These are phyloP conservation scores for Microchrysa polita DNA, from an alignment of 2,888 invertebrate species.

Conservation along the genomic window DNA sequence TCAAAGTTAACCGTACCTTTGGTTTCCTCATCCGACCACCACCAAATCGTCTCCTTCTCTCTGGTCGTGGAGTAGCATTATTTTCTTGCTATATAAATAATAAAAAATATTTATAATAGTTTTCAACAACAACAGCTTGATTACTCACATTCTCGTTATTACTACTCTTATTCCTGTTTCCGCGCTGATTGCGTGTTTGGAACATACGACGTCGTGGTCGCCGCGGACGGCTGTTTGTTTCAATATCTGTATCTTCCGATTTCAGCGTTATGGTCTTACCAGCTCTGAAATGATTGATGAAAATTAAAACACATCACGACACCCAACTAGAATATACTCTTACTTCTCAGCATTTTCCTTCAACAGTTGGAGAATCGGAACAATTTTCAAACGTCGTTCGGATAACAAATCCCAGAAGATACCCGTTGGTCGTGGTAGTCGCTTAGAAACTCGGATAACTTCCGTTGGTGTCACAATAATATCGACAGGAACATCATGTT, in stretches of 20 bases:
- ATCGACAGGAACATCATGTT: conserved; percentile 86
- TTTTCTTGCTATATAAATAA: conserved; percentile 47
- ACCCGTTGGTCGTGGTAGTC: conserved; percentile 73
- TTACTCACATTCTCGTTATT: conserved; percentile 58
- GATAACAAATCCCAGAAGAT: conserved; percentile 83
- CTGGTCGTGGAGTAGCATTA: conserved; percentile 41
- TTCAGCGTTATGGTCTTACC: conserved; percentile 73
- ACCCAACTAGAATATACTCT: conserved; percentile 54
- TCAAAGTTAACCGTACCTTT: conserved; percentile 24
- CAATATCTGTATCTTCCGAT: conserved; percentile 76
- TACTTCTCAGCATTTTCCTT: conserved; percentile 75
- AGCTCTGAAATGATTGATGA: conserved; percentile 61
- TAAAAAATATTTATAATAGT: conserved; percentile 2
- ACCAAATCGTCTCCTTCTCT: conserved; percentile 31
- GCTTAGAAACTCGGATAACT: conserved; percentile 72
- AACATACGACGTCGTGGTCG: conserved; percentile 64
- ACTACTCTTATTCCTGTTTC: conserved; percentile 58
- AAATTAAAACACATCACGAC: conserved; percentile 15
- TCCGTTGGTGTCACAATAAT: conserved; percentile 86
- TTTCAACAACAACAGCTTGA: neutral
- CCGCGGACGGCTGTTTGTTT: conserved; percentile 66
- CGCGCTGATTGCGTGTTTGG: conserved; percentile 51
- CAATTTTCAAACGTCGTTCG: conserved; percentile 74
- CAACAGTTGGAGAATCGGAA: conserved; percentile 78
- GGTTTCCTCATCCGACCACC: conserved; percentile 28